phyloP scores from a whole-genome alignment of 2,888 invertebrate species.

The Galerucella pusilla region DNA sequence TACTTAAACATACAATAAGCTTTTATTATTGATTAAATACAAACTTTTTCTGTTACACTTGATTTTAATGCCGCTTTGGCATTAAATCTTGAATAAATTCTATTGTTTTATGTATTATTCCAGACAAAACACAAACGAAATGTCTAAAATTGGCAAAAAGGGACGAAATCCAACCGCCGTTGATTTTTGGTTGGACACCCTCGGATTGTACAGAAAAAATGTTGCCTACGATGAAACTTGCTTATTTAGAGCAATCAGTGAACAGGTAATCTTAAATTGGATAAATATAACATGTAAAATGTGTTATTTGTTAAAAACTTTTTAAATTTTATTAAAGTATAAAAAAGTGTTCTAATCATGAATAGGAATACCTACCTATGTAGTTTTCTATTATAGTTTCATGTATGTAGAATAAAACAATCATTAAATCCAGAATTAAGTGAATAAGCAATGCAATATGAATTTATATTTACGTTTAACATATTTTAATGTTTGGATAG shows the following conservation, averaged over 20 bases:
- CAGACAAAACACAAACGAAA: background rate
- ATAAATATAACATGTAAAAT: too few relatives aligned
- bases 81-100: background rate
- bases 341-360: too few relatives aligned
- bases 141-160: constrained; percentile 53
- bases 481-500: constrained; percentile 54
- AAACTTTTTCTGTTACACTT: too few relatives aligned
- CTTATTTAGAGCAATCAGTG: constrained; percentile 88
- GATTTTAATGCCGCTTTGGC: background rate
- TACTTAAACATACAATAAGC: too few relatives aligned
- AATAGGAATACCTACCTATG: too few relatives aligned
- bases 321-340: too few relatives aligned
- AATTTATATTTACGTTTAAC: background rate
- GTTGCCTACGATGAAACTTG: constrained; percentile 90
- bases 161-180: constrained; percentile 63
- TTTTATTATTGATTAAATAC: too few relatives aligned
- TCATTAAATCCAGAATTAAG: too few relatives aligned
- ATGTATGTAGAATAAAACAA: too few relatives aligned
- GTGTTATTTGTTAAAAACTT: too few relatives aligned
- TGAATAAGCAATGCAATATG: too few relatives aligned
- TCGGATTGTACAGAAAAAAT: constrained; percentile 87
- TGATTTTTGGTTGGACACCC: constrained; percentile 83
- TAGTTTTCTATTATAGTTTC: too few relatives aligned
- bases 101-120: background rate
- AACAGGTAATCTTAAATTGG: constrained; percentile 70